Percentiles rank a stretch among this genome's conserved stretches.
Evolutionary conservation across 2,113 vertebrate species (phyloP).

Genomic region (Platichthys flesus): DNA sequence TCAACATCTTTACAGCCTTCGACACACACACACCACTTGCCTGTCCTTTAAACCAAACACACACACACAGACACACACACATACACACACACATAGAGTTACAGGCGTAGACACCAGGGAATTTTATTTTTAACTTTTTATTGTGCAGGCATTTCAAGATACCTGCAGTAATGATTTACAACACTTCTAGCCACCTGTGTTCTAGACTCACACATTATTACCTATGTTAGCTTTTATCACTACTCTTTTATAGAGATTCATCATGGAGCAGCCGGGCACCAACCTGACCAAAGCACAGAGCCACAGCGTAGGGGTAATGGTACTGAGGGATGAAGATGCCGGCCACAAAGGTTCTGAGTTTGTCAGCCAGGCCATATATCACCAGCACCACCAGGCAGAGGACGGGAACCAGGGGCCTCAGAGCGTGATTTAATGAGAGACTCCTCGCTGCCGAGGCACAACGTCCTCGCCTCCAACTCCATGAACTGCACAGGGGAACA

Average conservation of each 20-base stretch:
- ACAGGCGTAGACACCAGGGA: too few species aligned
- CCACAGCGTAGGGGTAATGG: conserved; percentile 75
- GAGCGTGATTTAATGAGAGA: conserved; percentile 7
- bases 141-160: too few species aligned
- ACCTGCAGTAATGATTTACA: conserved; percentile 33
- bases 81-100: background rate
- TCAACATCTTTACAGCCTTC: background rate
- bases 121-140: too few species aligned
- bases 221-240: background rate
- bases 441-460: conserved; percentile 17
- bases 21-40: background rate
- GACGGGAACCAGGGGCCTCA: conserved; percentile 61
- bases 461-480: conserved; percentile 42
- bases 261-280: conserved; percentile 9
- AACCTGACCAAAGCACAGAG: conserved; percentile 81
- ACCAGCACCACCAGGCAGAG: conserved; percentile 51
- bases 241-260: too few species aligned
- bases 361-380: conserved; percentile 71
- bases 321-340: conserved; percentile 83
- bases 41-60: background rate
- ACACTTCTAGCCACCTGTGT: background rate
- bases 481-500: conserved; percentile 38
- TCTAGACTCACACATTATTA: background rate
- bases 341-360: conserved; percentile 76
- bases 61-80: background rate